Percentiles rank a stretch among this genome's conserved stretches.
Conservation (phyloP, 1,140 invertebrate species). For the Scaptomyza hsui region DNA sequence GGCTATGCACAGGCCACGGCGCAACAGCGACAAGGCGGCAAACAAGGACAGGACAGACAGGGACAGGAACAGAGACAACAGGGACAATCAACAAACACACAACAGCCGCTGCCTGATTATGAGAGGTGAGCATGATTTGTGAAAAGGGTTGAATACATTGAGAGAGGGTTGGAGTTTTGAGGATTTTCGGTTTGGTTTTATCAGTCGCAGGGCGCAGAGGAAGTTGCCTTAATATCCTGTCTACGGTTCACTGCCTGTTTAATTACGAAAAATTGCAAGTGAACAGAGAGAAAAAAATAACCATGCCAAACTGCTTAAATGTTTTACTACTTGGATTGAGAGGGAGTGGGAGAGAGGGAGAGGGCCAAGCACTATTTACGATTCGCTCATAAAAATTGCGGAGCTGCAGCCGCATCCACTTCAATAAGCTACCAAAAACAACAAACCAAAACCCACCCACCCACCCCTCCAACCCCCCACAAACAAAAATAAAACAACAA, state of each 20-base stretch:
- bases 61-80: conserved; percentile 37
- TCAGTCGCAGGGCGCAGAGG: conserved; percentile 48
- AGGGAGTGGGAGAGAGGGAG: not conserved
- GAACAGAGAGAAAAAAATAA: conserved; percentile 27
- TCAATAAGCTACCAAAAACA: conserved; percentile 33
- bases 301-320: conserved; percentile 49
- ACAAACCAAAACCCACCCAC: not conserved
- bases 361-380: conserved; percentile 46
- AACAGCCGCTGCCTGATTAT: conserved; percentile 80
- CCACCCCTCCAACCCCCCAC: conserved; percentile 7
- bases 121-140: conserved; percentile 76
- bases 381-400: conserved; percentile 52
- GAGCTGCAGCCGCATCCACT: conserved; percentile 45
- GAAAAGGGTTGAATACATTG: not conserved
- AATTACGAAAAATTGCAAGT: conserved; percentile 71
- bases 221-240: conserved; percentile 79
- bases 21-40: conserved; percentile 37
- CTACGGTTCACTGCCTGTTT: conserved; percentile 72
- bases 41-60: conserved; percentile 39
- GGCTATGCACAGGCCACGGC: conserved; percentile 82
- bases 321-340: conserved; percentile 22
- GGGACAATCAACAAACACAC: conserved; percentile 49
- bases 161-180: not conserved
- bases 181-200: conserved; percentile 31
- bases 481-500: conserved; percentile 47